A percentile compares a stretch with the other conserved stretches of the same genome.
phyloP scores from a whole-genome alignment of 53 echinoderm and acorn worm species.

The Stichopus horrens region DNA sequence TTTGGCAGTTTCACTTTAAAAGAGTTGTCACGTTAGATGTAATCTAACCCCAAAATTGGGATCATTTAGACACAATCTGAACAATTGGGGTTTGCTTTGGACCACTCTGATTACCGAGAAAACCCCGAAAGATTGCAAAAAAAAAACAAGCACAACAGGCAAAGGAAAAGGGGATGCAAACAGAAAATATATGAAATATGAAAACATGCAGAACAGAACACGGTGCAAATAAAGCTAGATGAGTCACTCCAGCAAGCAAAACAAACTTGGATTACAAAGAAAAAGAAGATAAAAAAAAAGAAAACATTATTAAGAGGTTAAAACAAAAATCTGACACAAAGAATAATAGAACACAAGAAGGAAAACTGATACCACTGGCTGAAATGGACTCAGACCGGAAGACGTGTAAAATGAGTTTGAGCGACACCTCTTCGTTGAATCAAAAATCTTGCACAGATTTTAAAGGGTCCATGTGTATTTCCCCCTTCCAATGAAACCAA shows the following conservation, averaged over 20 bases:
- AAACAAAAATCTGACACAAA: neutral
- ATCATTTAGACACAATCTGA: no score
- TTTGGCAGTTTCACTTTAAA: no score
- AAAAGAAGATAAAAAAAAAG: slow-evolving; percentile 2
- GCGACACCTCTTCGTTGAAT: neutral
- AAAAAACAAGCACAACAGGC: neutral
- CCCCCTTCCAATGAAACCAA: slow-evolving; percentile 3
- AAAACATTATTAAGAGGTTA: neutral
- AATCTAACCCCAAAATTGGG: no score
- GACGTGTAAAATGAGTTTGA: slow-evolving; percentile 6
- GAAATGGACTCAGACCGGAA: neutral
- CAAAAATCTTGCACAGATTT: neutral
- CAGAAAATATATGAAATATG: neutral
- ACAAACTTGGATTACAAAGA: slow-evolving; percentile 34
- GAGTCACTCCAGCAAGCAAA: slow-evolving; percentile 7
- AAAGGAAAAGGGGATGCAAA: slow-evolving; percentile 23
- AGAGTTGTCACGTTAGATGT: no score
- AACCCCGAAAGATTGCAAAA: neutral
- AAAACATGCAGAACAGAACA: slow-evolving; percentile 13
- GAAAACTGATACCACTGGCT: no score
- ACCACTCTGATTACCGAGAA: neutral
- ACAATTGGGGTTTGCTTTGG: no score
- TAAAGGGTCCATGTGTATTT: neutral
- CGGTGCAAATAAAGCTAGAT: neutral
- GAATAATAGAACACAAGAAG: no score